Evolutionary conservation across 2,113 vertebrate species (phyloP).

Genomic region (Aegithalos caudatus): DNA sequence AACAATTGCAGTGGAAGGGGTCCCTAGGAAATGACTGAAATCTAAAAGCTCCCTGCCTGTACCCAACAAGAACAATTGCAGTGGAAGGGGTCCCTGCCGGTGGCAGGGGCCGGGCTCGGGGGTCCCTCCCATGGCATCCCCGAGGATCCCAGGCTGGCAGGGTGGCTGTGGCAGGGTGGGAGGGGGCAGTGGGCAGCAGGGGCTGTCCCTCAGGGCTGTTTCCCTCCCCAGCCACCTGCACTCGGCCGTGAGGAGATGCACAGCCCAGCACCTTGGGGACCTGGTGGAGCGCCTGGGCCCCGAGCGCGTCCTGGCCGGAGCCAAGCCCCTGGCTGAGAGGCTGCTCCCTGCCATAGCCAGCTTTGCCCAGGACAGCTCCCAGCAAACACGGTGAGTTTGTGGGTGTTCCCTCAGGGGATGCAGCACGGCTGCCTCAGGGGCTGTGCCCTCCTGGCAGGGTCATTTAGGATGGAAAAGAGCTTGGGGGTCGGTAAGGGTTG

Average conservation of each 20-base stretch:
- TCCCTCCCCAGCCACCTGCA: constrained; percentile 84
- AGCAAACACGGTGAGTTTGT: constrained; percentile 82
- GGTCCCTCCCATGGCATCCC: rapidly evolving
- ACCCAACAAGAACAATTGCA: no score
- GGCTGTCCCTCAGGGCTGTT: neutral
- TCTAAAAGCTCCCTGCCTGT: no score
- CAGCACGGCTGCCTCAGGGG: rapidly evolving
- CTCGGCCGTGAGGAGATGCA: constrained; percentile 83
- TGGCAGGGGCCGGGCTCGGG: rapidly evolving
- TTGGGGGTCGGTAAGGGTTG: rapidly evolving
- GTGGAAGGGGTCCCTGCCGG: neutral
- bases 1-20: no score
- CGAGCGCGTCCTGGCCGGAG: constrained; percentile 77
- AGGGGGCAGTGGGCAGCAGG: neutral
- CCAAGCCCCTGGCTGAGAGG: constrained; percentile 79
- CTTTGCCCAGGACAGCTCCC: constrained; percentile 88
- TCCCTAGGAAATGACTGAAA: no score
- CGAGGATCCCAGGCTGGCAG: rapidly evolving
- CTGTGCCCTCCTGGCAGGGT: rapidly evolving
- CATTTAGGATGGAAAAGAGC: rapidly evolving
- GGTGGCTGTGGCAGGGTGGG: neutral
- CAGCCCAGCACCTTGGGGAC: constrained; percentile 83
- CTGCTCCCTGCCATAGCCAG: constrained; percentile 81
- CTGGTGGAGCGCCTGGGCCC: constrained; percentile 81
- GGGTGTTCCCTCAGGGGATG: neutral